phyloP scores from a whole-genome alignment of 2,113 vertebrate species.

The Sakesphorus luctuosus region DNA sequence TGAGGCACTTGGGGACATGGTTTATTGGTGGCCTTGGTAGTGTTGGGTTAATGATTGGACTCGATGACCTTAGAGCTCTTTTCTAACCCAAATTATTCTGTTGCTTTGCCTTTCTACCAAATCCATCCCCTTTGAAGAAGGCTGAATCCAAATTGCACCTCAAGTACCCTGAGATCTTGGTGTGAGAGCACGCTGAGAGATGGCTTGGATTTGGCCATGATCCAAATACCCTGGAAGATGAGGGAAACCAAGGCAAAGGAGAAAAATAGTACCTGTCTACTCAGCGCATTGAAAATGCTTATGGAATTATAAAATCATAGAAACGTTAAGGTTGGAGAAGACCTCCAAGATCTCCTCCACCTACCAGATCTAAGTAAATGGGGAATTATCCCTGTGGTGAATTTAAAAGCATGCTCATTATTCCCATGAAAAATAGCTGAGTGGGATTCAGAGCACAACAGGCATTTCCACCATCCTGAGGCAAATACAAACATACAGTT shows the following conservation, averaged over 20 bases:
- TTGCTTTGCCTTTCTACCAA: background rate
- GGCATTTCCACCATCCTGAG: background rate
- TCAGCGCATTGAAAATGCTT: background rate
- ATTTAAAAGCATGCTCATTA: background rate
- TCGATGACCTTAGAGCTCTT: accelerated
- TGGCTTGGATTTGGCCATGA: background rate
- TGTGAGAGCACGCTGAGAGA: background rate
- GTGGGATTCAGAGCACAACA: background rate
- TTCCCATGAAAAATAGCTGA: background rate
- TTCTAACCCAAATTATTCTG: background rate
- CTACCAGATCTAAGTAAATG: background rate
- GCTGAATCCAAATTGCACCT: background rate
- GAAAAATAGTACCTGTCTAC: accelerated
- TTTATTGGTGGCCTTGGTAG: background rate
- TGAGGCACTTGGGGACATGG: accelerated
- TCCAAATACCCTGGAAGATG: background rate
- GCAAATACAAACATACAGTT: background rate
- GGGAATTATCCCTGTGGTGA: background rate
- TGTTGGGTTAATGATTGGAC: accelerated
- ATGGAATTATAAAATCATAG: background rate
- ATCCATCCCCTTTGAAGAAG: background rate
- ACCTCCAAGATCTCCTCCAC: background rate
- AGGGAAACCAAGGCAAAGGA: background rate
- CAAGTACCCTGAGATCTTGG: background rate
- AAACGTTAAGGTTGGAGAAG: background rate